Percentiles rank a stretch among this genome's conserved stretches.
Conservation (phyloP, 2,888 invertebrate genomes). For the Minunthozetes semirufus region DNA sequence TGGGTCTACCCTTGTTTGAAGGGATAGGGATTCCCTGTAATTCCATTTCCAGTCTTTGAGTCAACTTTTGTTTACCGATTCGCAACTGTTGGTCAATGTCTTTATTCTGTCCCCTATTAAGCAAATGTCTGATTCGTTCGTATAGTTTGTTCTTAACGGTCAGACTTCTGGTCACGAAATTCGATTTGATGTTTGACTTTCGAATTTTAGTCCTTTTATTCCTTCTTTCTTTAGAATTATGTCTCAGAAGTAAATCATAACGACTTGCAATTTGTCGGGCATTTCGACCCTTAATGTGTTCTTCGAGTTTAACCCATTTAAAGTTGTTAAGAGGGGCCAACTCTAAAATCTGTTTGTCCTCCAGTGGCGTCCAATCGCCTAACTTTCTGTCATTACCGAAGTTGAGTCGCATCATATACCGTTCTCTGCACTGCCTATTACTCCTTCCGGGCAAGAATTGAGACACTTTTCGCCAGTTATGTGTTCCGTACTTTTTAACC, state of each 20-base stretch:
- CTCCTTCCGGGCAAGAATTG: slow-evolving; percentile 39
- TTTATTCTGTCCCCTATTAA: not conserved
- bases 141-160: slow-evolving; percentile 11
- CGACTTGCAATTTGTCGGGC: slow-evolving; percentile 32
- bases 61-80: slow-evolving; percentile 6
- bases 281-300: slow-evolving; percentile 25
- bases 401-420: slow-evolving; percentile 38
- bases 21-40: not conserved
- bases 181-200: not conserved
- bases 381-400: slow-evolving; percentile 37
- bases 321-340: slow-evolving; percentile 56
- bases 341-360: slow-evolving; percentile 60
- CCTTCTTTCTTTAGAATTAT: not conserved
- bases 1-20: not conserved
- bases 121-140: slow-evolving; percentile 11
- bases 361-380: slow-evolving; percentile 60
- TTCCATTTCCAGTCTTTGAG: slow-evolving; percentile 7
- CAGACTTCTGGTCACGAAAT: not conserved
- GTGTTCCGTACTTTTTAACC: slow-evolving; percentile 34
- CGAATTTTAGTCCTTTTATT: not conserved
- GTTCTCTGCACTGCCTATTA: slow-evolving; percentile 40
- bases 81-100: not conserved
- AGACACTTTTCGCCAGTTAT: slow-evolving; percentile 39
- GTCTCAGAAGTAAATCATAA: slow-evolving; percentile 29
- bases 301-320: slow-evolving; percentile 32